These are phyloP conservation scores for Bubo scandiacus DNA, from an alignment of 2,113 vertebrate species.

Conservation along the genomic window DNA sequence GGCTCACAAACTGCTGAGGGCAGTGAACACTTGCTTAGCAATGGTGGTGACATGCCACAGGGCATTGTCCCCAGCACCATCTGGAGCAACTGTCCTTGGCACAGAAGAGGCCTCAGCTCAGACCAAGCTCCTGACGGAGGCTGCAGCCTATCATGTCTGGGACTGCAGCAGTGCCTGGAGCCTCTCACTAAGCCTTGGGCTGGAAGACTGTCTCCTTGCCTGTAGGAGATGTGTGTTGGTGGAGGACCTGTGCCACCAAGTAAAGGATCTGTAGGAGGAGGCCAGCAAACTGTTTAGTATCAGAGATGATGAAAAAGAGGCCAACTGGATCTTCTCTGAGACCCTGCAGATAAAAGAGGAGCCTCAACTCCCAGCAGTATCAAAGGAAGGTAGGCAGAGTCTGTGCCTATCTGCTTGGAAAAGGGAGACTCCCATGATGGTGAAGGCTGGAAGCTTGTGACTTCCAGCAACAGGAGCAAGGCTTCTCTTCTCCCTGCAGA, in stretches of 20 bases:
- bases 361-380: neutral
- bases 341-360: neutral
- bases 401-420: neutral
- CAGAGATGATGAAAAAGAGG: neutral
- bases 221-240: neutral
- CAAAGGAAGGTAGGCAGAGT: neutral
- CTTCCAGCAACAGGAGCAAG: neutral
- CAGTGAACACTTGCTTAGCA: neutral
- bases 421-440: neutral
- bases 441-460: neutral
- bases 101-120: neutral
- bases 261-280: neutral
- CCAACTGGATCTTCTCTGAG: neutral
- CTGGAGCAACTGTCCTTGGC: neutral
- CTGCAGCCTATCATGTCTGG: neutral
- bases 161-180: neutral
- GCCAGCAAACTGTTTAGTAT: neutral
- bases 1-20: neutral
- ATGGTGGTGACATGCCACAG: neutral
- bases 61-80: neutral
- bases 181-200: neutral
- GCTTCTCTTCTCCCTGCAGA: neutral
- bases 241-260: neutral
- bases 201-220: neutral
- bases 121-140: neutral